These are phyloP conservation scores for Calephelis nemesis DNA, from an alignment of 1,140 invertebrate species.

Conservation along the genomic window DNA sequence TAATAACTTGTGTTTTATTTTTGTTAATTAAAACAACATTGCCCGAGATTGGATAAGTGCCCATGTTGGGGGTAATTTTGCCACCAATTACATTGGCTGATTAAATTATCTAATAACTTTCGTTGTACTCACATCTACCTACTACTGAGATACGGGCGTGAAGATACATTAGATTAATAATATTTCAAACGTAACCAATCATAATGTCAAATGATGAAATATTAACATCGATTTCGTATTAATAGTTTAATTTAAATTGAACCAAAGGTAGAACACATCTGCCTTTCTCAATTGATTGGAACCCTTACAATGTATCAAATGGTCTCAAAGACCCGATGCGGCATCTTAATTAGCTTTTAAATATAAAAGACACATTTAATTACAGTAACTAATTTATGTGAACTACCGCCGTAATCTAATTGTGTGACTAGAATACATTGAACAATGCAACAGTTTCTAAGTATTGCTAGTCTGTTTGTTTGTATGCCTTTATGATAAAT, in stretches of 20 bases:
- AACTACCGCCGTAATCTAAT: neutral
- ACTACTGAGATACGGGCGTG: no score
- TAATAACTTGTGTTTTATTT: no score
- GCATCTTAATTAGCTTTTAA: constrained; percentile 33
- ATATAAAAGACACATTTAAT: constrained; percentile 21
- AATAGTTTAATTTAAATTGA: neutral
- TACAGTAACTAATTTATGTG: neutral
- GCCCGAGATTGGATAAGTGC: no score
- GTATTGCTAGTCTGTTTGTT: no score
- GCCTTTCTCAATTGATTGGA: constrained; percentile 30
- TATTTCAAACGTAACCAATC: no score
- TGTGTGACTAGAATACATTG: neutral
- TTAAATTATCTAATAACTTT: no score
- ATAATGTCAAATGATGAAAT: no score
- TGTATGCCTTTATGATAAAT: no score
- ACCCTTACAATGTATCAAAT: constrained; percentile 31
- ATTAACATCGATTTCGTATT: neutral
- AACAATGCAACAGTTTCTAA: neutral
- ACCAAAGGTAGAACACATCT: neutral
- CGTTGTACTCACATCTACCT: no score
- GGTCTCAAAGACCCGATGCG: constrained; percentile 10
- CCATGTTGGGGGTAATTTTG: no score
- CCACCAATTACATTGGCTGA: no score
- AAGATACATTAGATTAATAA: neutral
- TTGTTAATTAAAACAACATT: no score